Base-by-base conservation (phyloP, 2,113 vertebrate species). In the Hippocampus comes region DNA sequence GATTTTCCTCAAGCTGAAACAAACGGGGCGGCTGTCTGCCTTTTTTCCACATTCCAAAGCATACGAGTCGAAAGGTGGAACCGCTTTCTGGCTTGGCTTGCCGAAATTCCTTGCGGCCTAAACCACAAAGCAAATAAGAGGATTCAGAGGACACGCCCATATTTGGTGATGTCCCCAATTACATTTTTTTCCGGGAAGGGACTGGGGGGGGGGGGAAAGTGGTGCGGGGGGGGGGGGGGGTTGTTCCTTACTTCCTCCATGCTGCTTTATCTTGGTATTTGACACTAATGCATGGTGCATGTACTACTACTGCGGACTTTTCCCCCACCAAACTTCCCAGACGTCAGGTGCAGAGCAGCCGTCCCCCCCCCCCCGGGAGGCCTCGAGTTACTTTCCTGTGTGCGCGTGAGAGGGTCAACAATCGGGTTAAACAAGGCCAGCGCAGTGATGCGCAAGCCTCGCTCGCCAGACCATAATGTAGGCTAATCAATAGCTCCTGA, bases 401-500 rank as follows among this genome's bases (percentile, higher is more conserved):
- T 64, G 10, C 46, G 21, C 20, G 64, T 74, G 76, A 43, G 53
- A 65, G 71, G 63, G 15, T 60, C 65, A 6, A 49, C 57, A 85
- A 80, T 53, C 70, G 60, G 82, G 77, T 80, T 81, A 68, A 79
- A 87, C 74, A 68, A 71, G 78, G 76, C 70, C 74, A 73, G 41
- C 56, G 78, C 70, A 70, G 81, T 81, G 75, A 82, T 72, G 81
- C 77, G 76, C 55, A 80, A 69, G 63, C 67, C 73, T 76, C 63
- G 48, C 18, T 56, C 55, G 63, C 65, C 81, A 56, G 76, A 73
- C 63, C 67, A 55, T 48, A 68, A 87, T 87, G 79, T 87, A 85
- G 89, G 87, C 73, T 86, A 85, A 89, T 91, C 88, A 85, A 91
- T 91, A 83, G 12, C 46, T 76, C 82, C 82, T 86, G 83, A 77